Evolutionary conservation across 2,797 vertebrate species (phyloP).

Genomic region (Tapirus indicus): DNA sequence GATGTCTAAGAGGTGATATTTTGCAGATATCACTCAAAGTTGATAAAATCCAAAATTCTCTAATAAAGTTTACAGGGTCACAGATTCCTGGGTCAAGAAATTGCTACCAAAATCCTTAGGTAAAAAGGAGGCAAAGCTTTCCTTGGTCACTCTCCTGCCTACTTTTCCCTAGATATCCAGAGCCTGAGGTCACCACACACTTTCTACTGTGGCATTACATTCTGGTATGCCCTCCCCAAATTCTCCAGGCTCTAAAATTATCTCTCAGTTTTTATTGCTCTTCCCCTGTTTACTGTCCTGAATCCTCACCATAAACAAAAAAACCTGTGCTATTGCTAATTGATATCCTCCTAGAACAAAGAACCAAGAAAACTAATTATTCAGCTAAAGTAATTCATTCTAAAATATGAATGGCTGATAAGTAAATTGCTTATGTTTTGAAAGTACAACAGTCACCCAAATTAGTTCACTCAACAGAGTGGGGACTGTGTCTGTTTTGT

Average conservation of each 20-base stretch:
- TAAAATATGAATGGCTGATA: conserved; percentile 34
- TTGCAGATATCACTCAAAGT: not conserved
- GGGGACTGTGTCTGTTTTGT: not conserved
- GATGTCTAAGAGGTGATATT: not conserved
- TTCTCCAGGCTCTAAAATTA: not conserved
- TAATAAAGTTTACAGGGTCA: not conserved
- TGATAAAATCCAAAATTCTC: conserved; percentile 29
- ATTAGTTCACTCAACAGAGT: conserved; percentile 37
- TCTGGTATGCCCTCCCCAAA: not conserved
- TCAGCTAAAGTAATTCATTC: conserved; percentile 41
- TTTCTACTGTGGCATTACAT: not conserved
- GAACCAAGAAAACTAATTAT: conserved; percentile 3
- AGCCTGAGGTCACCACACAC: not conserved
- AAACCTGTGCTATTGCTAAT: not conserved
- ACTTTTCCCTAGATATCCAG: not conserved
- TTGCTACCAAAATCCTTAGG: not conserved
- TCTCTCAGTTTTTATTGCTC: not conserved
- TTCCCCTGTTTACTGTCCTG: not conserved
- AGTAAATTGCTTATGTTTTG: conserved; percentile 32
- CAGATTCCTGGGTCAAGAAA: not conserved
- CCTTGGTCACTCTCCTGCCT: not conserved
- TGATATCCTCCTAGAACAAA: not conserved
- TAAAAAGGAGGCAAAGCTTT: not conserved
- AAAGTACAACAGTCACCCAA: conserved; percentile 13
- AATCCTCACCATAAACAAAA: not conserved